These are phyloP conservation scores for Cavia porcellus DNA, from an alignment of 2,113 vertebrate genomes.

Conservation along the genomic window DNA sequence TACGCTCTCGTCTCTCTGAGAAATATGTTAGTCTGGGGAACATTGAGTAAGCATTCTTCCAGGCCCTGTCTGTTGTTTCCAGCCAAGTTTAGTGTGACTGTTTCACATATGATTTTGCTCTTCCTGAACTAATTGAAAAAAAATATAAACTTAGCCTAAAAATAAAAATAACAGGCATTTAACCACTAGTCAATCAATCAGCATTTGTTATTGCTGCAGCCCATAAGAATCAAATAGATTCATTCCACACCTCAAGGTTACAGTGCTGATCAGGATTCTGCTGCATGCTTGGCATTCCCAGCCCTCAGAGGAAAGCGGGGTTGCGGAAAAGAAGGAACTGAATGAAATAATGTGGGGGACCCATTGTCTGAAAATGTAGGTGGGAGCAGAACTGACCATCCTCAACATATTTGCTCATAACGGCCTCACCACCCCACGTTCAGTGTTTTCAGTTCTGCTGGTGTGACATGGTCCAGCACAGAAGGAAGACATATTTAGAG, in stretches of 20 bases:
- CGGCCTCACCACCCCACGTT: not conserved
- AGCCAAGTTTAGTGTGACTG: slow-evolving; percentile 71
- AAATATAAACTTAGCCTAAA: slow-evolving; percentile 67
- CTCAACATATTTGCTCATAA: not conserved
- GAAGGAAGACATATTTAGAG: not conserved
- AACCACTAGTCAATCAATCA: slow-evolving; percentile 25
- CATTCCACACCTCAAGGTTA: not conserved
- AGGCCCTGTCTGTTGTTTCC: slow-evolving; percentile 69
- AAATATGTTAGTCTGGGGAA: slow-evolving; percentile 85
- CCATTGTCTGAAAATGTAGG: not conserved
- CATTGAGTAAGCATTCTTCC: slow-evolving; percentile 79
- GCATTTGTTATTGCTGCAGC: not conserved
- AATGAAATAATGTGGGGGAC: not conserved
- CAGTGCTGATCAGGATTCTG: not conserved
- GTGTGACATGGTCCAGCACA: not conserved
- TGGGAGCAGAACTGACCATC: not conserved
- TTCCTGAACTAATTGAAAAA: slow-evolving; percentile 61
- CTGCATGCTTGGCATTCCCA: not conserved
- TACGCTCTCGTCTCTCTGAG: slow-evolving; percentile 84
- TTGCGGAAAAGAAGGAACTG: not conserved
- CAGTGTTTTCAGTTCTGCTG: not conserved
- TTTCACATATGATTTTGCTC: slow-evolving; percentile 72
- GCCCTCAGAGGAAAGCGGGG: not conserved
- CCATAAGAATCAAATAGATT: not conserved
- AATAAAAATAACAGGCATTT: slow-evolving; percentile 63